Base-by-base conservation (phyloP, 1,140 invertebrate genomes). In the Eulimnadia texana region DNA sequence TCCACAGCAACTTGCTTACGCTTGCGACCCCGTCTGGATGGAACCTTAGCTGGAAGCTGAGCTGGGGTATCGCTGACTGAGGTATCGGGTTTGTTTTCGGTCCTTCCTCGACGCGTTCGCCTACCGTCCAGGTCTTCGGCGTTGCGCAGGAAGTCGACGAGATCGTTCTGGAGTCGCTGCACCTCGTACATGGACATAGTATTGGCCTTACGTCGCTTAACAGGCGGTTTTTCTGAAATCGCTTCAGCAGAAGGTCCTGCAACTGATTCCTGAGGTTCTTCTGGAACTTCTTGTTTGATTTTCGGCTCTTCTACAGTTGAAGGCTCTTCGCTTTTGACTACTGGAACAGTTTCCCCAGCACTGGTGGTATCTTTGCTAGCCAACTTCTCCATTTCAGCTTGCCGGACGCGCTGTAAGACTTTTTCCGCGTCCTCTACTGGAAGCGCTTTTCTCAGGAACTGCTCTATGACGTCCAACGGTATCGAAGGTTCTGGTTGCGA, bases 381-480 rank as follows among this genome's bases (percentile, higher is more conserved):
- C n/a, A n/a, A n/a, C 33, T 58, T 29, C 11, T 27, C 23, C 2
- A 42, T 33, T 11, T 20, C 55, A 3, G 42, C 19, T 16, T 58
- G 28, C 13, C 55, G 55, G 19, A 58, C 16, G 9, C 53, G 51
- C 9, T 61, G 24, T 9, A 61, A 33, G 22, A 55, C 33, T 25
- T 20, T 54, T 42, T 61, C 27, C 9, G 51, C 60, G n/a, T 61
- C 60, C 13, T 61, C 53, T 3, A 22, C 33, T 1, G 60, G 60
- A 13, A 61, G 53, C 3, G 23, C 50, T 28, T 61, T 61, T 20
- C 53, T 52, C 3, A 55, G 19, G 20, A 19, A 61, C 0, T 25
- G n/a, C 50, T 55, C 60, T 19, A 61, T 61, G 19, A 55, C 33
- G 20, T 61, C 60, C 19, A 61, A 42, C 3, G 50, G 60, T 19